phyloP scores from a whole-genome alignment of 2,888 invertebrate genomes.

The Tenthredo distinguenda region DNA sequence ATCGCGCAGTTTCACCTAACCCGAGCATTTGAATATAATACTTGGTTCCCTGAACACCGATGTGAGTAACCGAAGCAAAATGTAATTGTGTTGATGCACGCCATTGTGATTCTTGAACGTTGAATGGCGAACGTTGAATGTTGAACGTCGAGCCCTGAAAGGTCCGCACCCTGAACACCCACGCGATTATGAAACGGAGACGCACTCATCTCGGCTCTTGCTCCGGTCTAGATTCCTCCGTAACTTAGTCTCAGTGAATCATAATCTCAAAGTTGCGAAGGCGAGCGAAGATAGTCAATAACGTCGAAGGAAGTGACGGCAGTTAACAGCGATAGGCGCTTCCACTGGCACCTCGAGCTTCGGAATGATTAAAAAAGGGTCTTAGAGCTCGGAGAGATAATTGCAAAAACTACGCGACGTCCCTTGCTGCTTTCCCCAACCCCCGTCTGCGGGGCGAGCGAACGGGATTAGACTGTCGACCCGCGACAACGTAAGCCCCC shows the following conservation, averaged over 20 bases:
- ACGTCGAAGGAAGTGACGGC: constrained; percentile 14
- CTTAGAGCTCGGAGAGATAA: constrained; percentile 64
- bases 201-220: neutral
- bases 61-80: constrained; percentile 71
- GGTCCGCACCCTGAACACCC: constrained; percentile 10
- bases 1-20: neutral
- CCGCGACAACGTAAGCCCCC: constrained; percentile 77
- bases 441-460: constrained; percentile 64
- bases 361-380: constrained; percentile 48
- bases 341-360: constrained; percentile 22
- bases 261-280: neutral
- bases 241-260: constrained; percentile 49
- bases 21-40: constrained; percentile 76
- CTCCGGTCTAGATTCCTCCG: constrained; percentile 28
- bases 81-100: constrained; percentile 77
- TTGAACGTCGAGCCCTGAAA: neutral
- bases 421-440: constrained; percentile 61
- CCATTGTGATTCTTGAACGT: constrained; percentile 71
- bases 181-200: neutral
- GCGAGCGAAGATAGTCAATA: constrained; percentile 23
- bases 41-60: constrained; percentile 65
- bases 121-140: constrained; percentile 9
- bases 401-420: constrained; percentile 70
- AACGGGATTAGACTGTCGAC: constrained; percentile 77
- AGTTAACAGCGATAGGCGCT: constrained; percentile 1